A percentile compares a stretch with the other conserved stretches of the same genome.
Evolutionary conservation across 2,113 vertebrate species (phyloP).

Genomic region (Leucosticte australis): DNA sequence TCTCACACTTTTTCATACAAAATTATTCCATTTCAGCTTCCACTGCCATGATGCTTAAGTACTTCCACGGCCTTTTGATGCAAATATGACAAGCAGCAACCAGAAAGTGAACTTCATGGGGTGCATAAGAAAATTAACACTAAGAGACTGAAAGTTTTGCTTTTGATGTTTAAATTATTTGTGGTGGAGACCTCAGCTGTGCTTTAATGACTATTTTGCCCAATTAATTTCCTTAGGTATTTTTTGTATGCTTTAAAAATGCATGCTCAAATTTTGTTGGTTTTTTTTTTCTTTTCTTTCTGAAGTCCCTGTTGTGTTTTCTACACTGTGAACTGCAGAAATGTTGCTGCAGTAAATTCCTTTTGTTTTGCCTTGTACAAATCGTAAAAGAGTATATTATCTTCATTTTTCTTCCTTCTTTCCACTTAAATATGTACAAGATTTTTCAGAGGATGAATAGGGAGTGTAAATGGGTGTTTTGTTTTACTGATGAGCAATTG

Average conservation of each 20-base stretch:
- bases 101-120: background rate
- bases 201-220: conserved; percentile 1
- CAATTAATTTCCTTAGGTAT: conserved; percentile 25
- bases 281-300: background rate
- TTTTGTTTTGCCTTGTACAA: background rate
- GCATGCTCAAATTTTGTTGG: background rate
- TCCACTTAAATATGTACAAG: conserved; percentile 21
- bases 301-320: background rate
- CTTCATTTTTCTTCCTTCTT: conserved; percentile 47
- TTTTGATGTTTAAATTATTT: conserved; percentile 26
- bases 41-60: background rate
- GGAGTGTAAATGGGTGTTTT: background rate
- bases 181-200: background rate
- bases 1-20: background rate
- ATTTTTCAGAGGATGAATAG: background rate
- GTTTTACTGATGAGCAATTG: conserved; percentile 37
- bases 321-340: background rate
- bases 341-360: background rate
- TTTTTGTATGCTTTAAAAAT: conserved; percentile 1
- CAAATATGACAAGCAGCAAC: background rate
- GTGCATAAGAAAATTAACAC: background rate
- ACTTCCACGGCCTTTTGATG: background rate
- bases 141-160: background rate
- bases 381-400: conserved; percentile 31
- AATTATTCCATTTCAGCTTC: background rate